Percentiles rank a stretch among this genome's conserved stretches.
Conservation (phyloP, 2,113 vertebrate species). For the Acanthisitta chloris region DNA sequence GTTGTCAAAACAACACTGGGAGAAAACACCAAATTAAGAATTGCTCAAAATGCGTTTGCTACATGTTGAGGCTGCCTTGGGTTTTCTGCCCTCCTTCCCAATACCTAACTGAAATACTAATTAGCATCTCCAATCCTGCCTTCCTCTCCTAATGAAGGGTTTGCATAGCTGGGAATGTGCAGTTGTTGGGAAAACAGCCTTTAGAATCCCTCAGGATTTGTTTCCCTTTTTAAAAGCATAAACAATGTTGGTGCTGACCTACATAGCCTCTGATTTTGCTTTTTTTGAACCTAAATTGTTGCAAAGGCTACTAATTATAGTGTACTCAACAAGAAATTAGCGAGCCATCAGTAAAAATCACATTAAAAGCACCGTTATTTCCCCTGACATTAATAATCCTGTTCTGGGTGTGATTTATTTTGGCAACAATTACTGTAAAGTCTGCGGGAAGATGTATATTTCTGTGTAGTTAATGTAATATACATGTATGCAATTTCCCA, state of each 20-base stretch:
- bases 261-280: background rate
- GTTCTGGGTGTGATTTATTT: constrained; percentile 24
- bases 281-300: background rate
- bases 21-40: background rate
- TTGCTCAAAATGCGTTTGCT: background rate
- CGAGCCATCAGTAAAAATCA: constrained; percentile 1
- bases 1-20: background rate
- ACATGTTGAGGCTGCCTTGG: background rate
- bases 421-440: constrained; percentile 1
- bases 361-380: background rate
- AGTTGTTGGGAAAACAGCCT: constrained; percentile 1
- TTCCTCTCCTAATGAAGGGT: background rate
- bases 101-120: background rate
- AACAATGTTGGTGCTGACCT: background rate
- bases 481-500: constrained; percentile 48
- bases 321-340: background rate
- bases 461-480: constrained; percentile 62
- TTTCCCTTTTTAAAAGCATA: background rate
- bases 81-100: background rate
- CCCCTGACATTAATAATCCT: background rate
- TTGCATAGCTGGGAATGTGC: background rate
- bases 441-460: constrained; percentile 34
- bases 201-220: constrained; percentile 8
- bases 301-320: constrained; percentile 2
- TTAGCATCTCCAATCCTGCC: background rate